Conservation (phyloP, 2,888 invertebrate species). For the Xestobium rufovillosum region DNA sequence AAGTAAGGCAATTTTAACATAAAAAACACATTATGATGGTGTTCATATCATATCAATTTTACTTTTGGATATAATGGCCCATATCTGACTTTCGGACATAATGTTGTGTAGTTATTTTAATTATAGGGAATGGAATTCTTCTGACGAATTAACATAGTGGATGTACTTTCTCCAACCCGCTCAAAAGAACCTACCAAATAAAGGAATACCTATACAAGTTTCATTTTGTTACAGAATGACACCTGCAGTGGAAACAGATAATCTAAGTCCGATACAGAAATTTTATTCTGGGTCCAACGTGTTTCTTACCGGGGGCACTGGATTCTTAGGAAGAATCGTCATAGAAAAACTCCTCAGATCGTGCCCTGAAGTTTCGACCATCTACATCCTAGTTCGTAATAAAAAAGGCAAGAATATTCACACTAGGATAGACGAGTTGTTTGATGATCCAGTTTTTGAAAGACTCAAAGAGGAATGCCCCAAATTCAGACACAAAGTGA, state of each 20-base stretch:
- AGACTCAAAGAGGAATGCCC: constrained; percentile 50
- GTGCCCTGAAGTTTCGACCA: constrained; percentile 47
- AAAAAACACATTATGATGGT: too few species aligned
- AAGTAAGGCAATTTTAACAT: too few species aligned
- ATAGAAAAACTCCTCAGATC: constrained; percentile 54
- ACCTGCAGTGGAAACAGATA: constrained; percentile 5
- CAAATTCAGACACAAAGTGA: constrained; percentile 54
- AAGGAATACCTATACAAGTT: too few species aligned
- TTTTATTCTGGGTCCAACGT: constrained; percentile 38
- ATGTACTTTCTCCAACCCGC: too few species aligned
- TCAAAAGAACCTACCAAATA: too few species aligned
- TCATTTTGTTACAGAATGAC: too few species aligned
- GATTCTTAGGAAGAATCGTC: constrained; percentile 50
- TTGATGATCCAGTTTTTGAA: constrained; percentile 58
- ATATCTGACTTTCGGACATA: too few species aligned
- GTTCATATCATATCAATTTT: too few species aligned
- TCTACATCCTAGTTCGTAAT: constrained; percentile 50
- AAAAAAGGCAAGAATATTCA: constrained; percentile 58
- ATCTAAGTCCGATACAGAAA: constrained; percentile 32
- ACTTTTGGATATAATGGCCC: too few species aligned
- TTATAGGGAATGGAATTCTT: too few species aligned
- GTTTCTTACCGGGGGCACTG: constrained; percentile 46
- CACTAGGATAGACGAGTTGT: constrained; percentile 58
- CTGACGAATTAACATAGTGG: too few species aligned
- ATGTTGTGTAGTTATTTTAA: too few species aligned